A percentile compares a stretch with the other conserved stretches of the same genome.
These are phyloP conservation scores for Galeopterus variegatus DNA, from an alignment of 2,113 vertebrate genomes.

Conservation along the genomic window DNA sequence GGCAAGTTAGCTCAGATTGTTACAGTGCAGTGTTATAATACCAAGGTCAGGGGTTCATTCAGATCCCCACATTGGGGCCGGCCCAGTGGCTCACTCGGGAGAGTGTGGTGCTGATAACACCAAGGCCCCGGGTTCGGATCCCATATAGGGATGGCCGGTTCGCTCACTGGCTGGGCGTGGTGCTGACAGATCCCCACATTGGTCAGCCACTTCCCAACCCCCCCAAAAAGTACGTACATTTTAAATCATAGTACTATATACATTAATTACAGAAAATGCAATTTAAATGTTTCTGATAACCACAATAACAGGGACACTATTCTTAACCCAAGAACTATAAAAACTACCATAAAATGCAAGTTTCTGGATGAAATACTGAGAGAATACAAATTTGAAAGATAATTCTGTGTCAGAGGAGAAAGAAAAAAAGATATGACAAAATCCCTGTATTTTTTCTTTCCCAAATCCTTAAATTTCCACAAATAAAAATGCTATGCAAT, in stretches of 20 bases:
- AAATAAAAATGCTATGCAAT: not conserved
- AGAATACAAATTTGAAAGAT: conserved; percentile 41
- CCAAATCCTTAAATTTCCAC: not conserved
- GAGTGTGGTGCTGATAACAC: no score
- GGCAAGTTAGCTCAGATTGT: no score
- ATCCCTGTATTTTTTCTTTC: not conserved
- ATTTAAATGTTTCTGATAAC: conserved; percentile 12
- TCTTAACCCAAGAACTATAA: not conserved
- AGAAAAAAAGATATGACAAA: conserved; percentile 2
- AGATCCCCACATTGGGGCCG: no score
- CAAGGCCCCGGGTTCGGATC: no score
- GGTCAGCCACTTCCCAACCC: no score
- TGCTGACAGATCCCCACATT: no score
- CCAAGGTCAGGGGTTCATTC: no score
- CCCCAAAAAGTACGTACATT: no score
- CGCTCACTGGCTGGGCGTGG: no score
- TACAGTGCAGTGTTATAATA: no score
- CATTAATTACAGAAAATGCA: not conserved
- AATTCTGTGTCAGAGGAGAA: not conserved
- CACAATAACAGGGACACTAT: not conserved
- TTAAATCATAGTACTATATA: not conserved
- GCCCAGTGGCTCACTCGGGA: no score
- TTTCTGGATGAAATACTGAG: conserved; percentile 40
- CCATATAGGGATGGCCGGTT: no score
- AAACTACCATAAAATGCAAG: conserved; percentile 20